These are phyloP conservation scores for Mohoua ochrocephala DNA, from an alignment of 2,113 vertebrate genomes.

Conservation along the genomic window DNA sequence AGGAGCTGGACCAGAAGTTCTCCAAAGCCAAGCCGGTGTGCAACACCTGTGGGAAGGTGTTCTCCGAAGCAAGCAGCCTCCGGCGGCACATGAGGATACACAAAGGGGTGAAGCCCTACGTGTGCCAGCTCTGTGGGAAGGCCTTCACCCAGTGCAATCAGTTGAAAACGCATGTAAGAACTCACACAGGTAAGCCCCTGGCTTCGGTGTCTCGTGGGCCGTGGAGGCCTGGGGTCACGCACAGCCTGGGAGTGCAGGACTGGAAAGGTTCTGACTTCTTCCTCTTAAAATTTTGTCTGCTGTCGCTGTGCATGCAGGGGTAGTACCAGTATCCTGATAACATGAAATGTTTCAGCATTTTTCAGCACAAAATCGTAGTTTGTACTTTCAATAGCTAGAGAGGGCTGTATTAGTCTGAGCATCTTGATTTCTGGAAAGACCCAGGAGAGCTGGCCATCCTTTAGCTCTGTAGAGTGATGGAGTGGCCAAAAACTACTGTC, in stretches of 20 bases:
- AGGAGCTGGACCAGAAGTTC: conserved; percentile 72
- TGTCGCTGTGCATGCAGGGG: rapidly evolving
- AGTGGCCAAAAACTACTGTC: background rate
- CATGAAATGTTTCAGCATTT: background rate
- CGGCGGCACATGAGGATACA: conserved; percentile 95
- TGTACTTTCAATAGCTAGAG: background rate
- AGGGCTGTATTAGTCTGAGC: background rate
- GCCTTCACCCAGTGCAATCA: conserved; percentile 96
- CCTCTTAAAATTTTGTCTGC: background rate
- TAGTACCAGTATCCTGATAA: background rate
- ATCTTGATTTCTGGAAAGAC: background rate
- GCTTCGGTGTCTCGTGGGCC: background rate
- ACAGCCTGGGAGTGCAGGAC: background rate
- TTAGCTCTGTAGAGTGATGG: background rate
- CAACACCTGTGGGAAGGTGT: conserved; percentile 87
- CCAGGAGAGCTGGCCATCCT: background rate
- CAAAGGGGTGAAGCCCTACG: conserved; percentile 92
- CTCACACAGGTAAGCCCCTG: conserved; percentile 89
- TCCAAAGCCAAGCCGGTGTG: conserved; percentile 84
- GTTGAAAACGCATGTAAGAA: conserved; percentile 94
- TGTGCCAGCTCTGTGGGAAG: conserved; percentile 93
- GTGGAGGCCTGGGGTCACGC: background rate
- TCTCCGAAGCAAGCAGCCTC: conserved; percentile 93
- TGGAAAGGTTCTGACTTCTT: background rate
- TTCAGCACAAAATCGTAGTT: background rate